Evolutionary conservation across 2,888 invertebrate species (phyloP).

Genomic region (Timema podura): DNA sequence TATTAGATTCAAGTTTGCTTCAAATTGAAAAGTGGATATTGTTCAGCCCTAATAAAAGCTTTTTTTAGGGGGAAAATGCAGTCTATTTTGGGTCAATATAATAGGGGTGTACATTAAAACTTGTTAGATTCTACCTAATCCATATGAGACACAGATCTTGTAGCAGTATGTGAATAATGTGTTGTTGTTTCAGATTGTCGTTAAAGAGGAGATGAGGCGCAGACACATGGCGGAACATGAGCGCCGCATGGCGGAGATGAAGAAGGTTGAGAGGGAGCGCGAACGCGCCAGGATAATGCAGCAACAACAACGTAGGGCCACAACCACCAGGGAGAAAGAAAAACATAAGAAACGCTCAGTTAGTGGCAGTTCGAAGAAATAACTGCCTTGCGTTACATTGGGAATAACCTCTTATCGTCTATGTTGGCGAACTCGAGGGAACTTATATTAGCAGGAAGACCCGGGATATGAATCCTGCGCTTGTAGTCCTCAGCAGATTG

Average conservation of each 20-base stretch:
- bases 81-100: too few species aligned
- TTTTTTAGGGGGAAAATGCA: too few species aligned
- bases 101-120: too few species aligned
- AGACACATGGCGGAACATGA: slow-evolving; percentile 86
- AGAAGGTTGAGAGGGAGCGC: slow-evolving; percentile 50
- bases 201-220: slow-evolving; percentile 82
- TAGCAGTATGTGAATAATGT: background rate
- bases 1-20: too few species aligned
- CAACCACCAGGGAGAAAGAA: slow-evolving; percentile 19
- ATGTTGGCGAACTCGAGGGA: background rate
- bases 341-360: slow-evolving; percentile 22
- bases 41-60: too few species aligned
- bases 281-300: slow-evolving; percentile 30
- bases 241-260: slow-evolving; percentile 69
- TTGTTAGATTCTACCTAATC: too few species aligned
- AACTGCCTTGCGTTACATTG: slow-evolving; percentile 1
- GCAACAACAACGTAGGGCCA: slow-evolving; percentile 24
- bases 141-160: too few species aligned
- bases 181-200: slow-evolving; percentile 63
- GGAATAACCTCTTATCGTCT: too few species aligned
- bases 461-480: slow-evolving; percentile 10
- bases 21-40: too few species aligned
- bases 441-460: slow-evolving; percentile 7
- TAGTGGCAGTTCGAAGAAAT: slow-evolving; percentile 28
- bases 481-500: background rate